Conservation (phyloP, 92 coral and sea anemone genomes). For the Epizoanthus illoricatus region DNA sequence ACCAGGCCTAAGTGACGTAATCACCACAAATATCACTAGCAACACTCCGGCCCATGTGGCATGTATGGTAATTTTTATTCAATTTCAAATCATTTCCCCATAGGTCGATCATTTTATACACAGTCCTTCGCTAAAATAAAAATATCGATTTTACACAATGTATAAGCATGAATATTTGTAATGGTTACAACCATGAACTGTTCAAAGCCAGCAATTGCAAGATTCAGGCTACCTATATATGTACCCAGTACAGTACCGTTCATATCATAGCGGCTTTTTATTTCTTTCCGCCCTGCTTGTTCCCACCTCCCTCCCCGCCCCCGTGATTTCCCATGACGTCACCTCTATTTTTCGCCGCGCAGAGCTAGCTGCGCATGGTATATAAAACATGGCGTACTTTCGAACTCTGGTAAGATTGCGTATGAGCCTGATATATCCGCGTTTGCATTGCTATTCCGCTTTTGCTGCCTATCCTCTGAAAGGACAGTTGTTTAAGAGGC, state of each 20-base stretch:
- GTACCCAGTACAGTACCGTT: too few relatives aligned
- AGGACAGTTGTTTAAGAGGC: background rate
- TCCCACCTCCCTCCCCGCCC: conserved; percentile 24
- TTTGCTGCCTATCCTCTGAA: background rate
- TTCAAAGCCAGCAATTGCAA: background rate
- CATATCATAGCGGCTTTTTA: too few relatives aligned
- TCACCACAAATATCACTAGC: too few relatives aligned
- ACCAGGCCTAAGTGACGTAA: too few relatives aligned
- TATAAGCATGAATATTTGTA: background rate
- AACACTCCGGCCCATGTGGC: too few relatives aligned
- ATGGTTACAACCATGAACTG: background rate
- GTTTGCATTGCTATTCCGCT: conserved; percentile 1
- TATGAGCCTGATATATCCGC: conserved; percentile 7
- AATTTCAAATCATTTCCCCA: too few relatives aligned
- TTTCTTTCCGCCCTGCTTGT: background rate
- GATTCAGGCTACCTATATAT: too few relatives aligned
- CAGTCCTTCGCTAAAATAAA: too few relatives aligned
- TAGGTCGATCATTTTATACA: too few relatives aligned
- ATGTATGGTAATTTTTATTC: too few relatives aligned
- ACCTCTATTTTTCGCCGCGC: background rate
- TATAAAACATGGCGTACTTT: conserved; percentile 28
- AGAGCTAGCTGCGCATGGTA: background rate
- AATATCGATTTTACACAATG: too few relatives aligned
- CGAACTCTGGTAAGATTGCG: conserved; percentile 15
- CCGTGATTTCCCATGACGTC: background rate